These are phyloP conservation scores for Eremophila alpestris DNA, from an alignment of 2,797 vertebrate genomes.

Conservation along the genomic window DNA sequence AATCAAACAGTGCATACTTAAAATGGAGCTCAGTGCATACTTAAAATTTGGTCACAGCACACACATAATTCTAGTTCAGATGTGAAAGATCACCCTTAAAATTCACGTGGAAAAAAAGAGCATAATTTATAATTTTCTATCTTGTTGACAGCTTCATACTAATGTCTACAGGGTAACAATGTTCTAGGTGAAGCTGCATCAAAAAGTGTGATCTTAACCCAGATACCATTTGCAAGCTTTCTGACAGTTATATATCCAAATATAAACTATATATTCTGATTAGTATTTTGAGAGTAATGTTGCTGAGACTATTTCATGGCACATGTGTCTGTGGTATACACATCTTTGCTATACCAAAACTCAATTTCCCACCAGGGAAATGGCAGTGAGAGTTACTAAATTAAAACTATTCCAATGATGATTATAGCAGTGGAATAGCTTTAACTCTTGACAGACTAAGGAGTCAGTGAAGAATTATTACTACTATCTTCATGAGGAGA, in stretches of 20 bases:
- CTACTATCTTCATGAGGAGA: background rate
- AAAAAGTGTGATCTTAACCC: background rate
- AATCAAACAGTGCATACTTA: background rate
- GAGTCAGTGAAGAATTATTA: background rate
- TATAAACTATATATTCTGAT: background rate
- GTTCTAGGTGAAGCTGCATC: background rate
- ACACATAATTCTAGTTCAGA: background rate
- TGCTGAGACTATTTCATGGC: background rate
- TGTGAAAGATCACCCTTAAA: background rate
- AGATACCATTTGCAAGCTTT: background rate
- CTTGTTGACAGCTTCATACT: background rate
- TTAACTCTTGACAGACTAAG: background rate
- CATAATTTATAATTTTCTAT: background rate
- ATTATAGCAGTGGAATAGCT: background rate
- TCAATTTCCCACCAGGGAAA: background rate
- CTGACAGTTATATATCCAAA: background rate
- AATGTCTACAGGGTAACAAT: background rate
- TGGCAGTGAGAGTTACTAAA: background rate
- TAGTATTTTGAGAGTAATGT: background rate
- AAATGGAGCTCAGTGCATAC: background rate
- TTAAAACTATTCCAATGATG: background rate
- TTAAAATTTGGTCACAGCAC: background rate
- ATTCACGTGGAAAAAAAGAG: background rate
- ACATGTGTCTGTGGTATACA: background rate
- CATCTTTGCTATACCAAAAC: background rate